Base-by-base conservation (phyloP, 2,797 vertebrate genomes). In the Sebastes vulpes region DNA sequence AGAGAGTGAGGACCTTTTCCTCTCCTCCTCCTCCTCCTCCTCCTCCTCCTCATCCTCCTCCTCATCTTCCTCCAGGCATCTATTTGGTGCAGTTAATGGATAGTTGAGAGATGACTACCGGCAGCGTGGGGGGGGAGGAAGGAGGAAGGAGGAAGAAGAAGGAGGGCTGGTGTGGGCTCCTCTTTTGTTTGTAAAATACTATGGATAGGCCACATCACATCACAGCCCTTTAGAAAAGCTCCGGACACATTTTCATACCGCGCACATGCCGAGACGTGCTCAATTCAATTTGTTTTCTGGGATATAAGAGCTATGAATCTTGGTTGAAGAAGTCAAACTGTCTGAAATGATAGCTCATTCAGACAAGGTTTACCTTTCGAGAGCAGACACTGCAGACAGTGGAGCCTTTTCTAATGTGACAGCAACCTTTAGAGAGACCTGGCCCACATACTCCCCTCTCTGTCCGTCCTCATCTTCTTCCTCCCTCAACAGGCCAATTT, bases 11-110 rank as follows among this genome's bases (percentile, higher is more conserved):
- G 85, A 85, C 87, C 81, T 87, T 90, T 89, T 75, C 83, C 79
- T 89, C 81, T 86, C 71, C 72, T 92, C 86, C 90, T 90, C 88
- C 90, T 90, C 32, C 73, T 38, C 35, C 35, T 35, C 35, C 2
- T 38, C 35, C 32, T 35, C 25, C 35, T 32, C 31, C 31, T 35
- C 25, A 11, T 32, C 31, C 31, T 23, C 23, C 23, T 23, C 21
- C 21, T 23, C 21, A 23, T 31, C 31, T 4, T 31, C 31, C 32
- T 35, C 35, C 81, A 83, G 93, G 91, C 93, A 71, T 91, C 79
- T 86, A 83, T 91, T 90, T 86, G 88, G 85, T 72, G 70, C 91
- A 82, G 84, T 88, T 95, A 94, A 94, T 94, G 93, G 92, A 92
- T 86, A 72, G 89, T 77, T 90, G 86, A 91, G 89, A 93, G 90